Percentiles rank a stretch among this genome's conserved stretches.
These are phyloP conservation scores for Diachasma alloeum DNA, from an alignment of 1,140 invertebrate genomes.

Conservation along the genomic window DNA sequence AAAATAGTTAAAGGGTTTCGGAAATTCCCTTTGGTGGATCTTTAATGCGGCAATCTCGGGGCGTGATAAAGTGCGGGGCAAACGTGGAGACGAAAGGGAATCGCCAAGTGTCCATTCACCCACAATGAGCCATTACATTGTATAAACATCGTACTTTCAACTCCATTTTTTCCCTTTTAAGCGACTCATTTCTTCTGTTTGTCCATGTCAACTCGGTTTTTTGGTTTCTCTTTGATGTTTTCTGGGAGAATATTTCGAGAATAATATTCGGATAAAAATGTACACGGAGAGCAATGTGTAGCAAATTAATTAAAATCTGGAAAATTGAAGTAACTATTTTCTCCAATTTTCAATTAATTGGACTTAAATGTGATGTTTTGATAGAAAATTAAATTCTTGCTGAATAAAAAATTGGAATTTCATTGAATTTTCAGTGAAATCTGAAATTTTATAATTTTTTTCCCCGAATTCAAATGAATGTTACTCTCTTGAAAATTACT, in stretches of 20 bases:
- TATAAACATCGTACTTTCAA: conserved; percentile 1
- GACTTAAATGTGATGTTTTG: too few species aligned
- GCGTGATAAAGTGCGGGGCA: conserved; percentile 63
- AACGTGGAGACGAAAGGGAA: conserved; percentile 62
- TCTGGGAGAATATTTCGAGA: too few species aligned
- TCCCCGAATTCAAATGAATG: too few species aligned
- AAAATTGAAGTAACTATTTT: too few species aligned
- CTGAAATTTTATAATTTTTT: too few species aligned
- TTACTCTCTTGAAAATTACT: too few species aligned
- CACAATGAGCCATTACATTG: conserved; percentile 9
- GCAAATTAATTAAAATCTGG: too few species aligned
- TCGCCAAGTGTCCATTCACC: conserved; percentile 45
- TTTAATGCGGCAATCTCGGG: conserved; percentile 65
- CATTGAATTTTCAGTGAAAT: too few species aligned
- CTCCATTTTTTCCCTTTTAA: neutral
- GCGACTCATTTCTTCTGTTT: neutral
- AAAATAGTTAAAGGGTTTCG: neutral
- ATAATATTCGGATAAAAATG: neutral
- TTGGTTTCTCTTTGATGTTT: neutral
- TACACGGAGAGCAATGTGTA: too few species aligned
- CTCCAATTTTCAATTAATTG: too few species aligned
- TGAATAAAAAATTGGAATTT: too few species aligned
- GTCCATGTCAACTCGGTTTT: neutral
- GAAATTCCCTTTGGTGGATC: conserved; percentile 64
- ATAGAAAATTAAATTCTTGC: too few species aligned